Evolutionary conservation across 2,888 invertebrate genomes (phyloP).

Genomic region (Brachyptera putata): DNA sequence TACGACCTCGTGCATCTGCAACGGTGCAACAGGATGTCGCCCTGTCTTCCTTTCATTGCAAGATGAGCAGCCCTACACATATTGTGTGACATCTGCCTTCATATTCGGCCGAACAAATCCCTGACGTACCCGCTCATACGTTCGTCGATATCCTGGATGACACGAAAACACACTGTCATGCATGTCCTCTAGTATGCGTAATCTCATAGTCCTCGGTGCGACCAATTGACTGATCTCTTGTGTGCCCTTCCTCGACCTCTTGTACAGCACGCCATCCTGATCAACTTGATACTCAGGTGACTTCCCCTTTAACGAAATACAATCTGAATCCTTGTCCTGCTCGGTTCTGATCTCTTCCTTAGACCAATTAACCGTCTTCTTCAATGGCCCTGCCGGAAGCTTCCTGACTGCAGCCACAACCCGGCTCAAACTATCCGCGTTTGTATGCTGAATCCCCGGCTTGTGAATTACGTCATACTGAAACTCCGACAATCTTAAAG

Average conservation of each 20-base stretch:
- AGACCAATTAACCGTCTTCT: no score
- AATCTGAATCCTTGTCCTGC: background rate
- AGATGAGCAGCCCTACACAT: background rate
- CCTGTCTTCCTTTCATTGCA: constrained; percentile 4
- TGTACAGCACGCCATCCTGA: background rate
- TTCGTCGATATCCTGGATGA: background rate
- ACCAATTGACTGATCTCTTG: background rate
- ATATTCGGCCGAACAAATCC: background rate
- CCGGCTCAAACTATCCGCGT: constrained; percentile 13
- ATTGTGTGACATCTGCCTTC: constrained; percentile 4
- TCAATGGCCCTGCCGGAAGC: background rate
- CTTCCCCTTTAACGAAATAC: background rate
- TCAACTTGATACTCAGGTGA: background rate
- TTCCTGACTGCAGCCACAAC: background rate
- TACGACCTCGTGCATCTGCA: constrained; percentile 4
- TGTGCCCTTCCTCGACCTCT: background rate
- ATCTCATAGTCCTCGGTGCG: background rate
- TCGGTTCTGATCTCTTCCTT: background rate
- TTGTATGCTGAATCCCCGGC: background rate
- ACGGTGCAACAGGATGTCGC: background rate
- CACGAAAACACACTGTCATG: background rate
- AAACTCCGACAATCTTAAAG: constrained; percentile 7
- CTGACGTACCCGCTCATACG: background rate
- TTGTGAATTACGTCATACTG: constrained; percentile 20
- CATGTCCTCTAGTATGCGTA: background rate